Conservation (phyloP, 1,140 invertebrate genomes). For the Lasioglossum albipes region DNA sequence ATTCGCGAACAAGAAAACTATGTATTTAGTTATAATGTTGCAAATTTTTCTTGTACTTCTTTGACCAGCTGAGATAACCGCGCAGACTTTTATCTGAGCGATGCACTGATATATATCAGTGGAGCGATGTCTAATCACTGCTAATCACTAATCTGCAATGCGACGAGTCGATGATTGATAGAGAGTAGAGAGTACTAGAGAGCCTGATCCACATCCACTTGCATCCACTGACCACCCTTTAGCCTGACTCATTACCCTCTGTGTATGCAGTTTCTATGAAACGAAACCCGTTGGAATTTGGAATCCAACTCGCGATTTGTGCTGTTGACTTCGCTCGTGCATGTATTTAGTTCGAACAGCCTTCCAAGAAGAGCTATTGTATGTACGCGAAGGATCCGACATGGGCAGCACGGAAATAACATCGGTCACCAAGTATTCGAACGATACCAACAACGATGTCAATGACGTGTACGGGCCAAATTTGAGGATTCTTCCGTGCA, state of each 20-base stretch:
- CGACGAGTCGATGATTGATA: too few species aligned
- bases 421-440: conserved; percentile 66
- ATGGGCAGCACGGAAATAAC: conserved; percentile 75
- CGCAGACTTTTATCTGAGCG: too few species aligned
- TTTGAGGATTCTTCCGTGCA: conserved; percentile 89
- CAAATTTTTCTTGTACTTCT: too few species aligned
- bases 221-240: too few species aligned
- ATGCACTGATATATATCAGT: too few species aligned
- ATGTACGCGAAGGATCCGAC: conserved; percentile 21
- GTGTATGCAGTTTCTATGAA: not conserved
- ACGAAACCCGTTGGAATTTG: not conserved
- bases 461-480: conserved; percentile 87
- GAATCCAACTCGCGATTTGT: not conserved
- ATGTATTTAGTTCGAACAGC: not conserved
- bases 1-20: too few species aligned
- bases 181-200: too few species aligned
- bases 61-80: too few species aligned
- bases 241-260: not conserved
- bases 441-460: conserved; percentile 61
- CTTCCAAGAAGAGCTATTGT: not conserved
- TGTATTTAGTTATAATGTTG: too few species aligned
- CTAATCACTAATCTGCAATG: too few species aligned
- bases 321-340: not conserved
- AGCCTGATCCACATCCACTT: too few species aligned
- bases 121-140: too few species aligned